phyloP scores from a whole-genome alignment of 30 jellyfish, hydroid and myxozoan genomes.

The Aurelia coerulea region DNA sequence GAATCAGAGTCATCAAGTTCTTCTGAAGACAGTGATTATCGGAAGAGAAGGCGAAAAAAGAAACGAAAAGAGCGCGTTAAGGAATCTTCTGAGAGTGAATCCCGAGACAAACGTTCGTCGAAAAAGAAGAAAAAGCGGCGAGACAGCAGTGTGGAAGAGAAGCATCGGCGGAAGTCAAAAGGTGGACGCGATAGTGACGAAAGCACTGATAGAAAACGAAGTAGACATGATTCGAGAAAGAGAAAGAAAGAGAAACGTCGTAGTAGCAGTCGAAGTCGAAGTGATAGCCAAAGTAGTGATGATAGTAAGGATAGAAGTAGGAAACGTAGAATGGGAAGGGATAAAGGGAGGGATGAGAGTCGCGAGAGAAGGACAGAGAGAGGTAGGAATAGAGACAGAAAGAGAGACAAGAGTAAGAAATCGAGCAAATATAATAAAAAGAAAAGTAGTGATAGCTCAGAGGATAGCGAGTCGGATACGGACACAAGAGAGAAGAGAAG shows the following conservation, averaged over 20 bases:
- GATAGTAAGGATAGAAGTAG: slow-evolving; percentile 5
- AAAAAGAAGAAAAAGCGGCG: slow-evolving; percentile 8
- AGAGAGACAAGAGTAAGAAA: slow-evolving; percentile 20
- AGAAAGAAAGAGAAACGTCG: slow-evolving; percentile 13
- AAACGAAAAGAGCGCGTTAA: too few species aligned
- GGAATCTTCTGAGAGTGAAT: not conserved
- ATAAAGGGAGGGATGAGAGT: not conserved
- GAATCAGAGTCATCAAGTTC: slow-evolving; percentile 12
- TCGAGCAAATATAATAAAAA: not conserved
- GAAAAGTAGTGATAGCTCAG: slow-evolving; percentile 32
- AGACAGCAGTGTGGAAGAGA: not conserved
- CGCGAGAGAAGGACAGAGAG: slow-evolving; percentile 3
- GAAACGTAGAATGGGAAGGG: not conserved
- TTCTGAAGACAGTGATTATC: slow-evolving; percentile 19
- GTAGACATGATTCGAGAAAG: not conserved
- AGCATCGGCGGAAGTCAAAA: slow-evolving; percentile 19
- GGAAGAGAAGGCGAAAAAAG: too few species aligned
- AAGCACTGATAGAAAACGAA: not conserved
- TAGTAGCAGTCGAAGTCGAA: slow-evolving; percentile 14
- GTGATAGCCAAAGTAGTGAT: not conserved
- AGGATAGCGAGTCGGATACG: slow-evolving; percentile 42
- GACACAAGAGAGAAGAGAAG: slow-evolving; percentile 8
- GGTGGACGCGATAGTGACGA: slow-evolving; percentile 18
- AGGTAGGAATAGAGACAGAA: slow-evolving; percentile 1
- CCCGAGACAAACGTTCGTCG: not conserved